Evolutionary conservation across 2,113 vertebrate species (phyloP).

Genomic region (Hydropotes inermis): DNA sequence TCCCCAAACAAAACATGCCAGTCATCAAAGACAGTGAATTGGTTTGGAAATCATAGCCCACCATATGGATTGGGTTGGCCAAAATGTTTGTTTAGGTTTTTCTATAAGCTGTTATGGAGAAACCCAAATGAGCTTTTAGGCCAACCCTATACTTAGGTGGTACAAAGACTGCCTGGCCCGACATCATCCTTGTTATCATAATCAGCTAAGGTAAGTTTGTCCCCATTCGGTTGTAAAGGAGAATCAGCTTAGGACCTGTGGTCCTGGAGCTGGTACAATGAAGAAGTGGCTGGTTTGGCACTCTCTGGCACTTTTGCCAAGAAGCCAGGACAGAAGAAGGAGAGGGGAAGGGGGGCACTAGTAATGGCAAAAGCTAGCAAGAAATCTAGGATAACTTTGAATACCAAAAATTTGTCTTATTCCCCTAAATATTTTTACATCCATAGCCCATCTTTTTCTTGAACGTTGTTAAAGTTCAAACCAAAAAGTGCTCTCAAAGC

Average conservation of each 20-base stretch:
- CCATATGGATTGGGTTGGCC: not conserved
- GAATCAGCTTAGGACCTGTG: not conserved
- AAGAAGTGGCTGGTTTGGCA: not conserved
- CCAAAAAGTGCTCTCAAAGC: slow-evolving; percentile 34
- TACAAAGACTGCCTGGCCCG: not conserved
- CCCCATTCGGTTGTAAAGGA: not conserved
- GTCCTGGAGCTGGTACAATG: not conserved
- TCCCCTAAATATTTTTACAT: not conserved
- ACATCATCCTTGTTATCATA: not conserved
- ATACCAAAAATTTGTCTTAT: not conserved
- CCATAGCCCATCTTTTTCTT: not conserved
- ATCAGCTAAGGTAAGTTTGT: not conserved
- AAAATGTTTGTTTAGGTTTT: not conserved
- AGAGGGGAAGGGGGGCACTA: not conserved
- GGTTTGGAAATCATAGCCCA: not conserved
- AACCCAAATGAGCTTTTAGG: not conserved
- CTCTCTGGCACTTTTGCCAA: not conserved
- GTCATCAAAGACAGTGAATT: not conserved
- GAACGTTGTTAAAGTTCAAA: slow-evolving; percentile 16
- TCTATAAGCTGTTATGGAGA: not conserved
- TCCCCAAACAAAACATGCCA: not conserved
- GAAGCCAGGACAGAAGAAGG: not conserved
- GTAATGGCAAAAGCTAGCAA: not conserved
- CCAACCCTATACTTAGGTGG: not conserved
- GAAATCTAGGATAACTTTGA: not conserved